Percentiles rank a stretch among this genome's conserved stretches.
Conservation (phyloP, 64 coral and sea anemone genomes). For the Montipora efflorescens region DNA sequence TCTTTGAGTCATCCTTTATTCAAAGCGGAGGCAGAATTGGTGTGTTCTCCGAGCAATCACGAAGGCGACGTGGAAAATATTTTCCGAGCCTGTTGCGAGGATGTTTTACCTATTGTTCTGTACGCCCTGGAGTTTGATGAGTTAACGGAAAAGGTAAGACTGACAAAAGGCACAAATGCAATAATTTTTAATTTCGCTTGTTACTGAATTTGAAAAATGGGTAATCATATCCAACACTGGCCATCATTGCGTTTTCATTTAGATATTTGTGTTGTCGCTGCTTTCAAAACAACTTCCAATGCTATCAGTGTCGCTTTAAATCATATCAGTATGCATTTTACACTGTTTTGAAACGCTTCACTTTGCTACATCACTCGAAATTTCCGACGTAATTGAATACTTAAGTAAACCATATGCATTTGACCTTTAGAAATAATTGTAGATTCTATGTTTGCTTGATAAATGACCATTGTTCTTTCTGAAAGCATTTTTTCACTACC, state of each 20-base stretch:
- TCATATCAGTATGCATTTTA: background rate
- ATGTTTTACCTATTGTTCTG: conserved; percentile 92
- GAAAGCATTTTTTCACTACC: background rate
- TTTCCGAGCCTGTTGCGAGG: conserved; percentile 97
- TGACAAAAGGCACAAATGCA: too few relatives aligned
- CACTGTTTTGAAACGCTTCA: background rate
- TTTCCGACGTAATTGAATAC: background rate
- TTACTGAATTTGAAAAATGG: too few relatives aligned
- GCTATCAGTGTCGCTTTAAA: background rate
- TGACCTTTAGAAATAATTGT: background rate
- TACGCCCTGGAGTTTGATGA: conserved; percentile 93
- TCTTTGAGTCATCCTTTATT: conserved; percentile 88
- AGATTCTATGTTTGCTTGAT: too few relatives aligned
- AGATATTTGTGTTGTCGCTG: background rate
- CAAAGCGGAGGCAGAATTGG: conserved; percentile 91
- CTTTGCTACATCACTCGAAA: background rate
- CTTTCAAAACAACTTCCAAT: background rate
- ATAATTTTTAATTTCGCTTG: too few relatives aligned
- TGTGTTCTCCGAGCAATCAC: conserved; percentile 90
- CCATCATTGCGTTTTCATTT: background rate
- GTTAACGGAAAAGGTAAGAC: conserved; percentile 88
- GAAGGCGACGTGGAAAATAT: conserved; percentile 91
- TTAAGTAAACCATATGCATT: background rate
- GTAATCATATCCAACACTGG: too few relatives aligned
- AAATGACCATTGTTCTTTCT: background rate